phyloP scores from a whole-genome alignment of 2,113 vertebrate species.

The Anhinga anhinga region DNA sequence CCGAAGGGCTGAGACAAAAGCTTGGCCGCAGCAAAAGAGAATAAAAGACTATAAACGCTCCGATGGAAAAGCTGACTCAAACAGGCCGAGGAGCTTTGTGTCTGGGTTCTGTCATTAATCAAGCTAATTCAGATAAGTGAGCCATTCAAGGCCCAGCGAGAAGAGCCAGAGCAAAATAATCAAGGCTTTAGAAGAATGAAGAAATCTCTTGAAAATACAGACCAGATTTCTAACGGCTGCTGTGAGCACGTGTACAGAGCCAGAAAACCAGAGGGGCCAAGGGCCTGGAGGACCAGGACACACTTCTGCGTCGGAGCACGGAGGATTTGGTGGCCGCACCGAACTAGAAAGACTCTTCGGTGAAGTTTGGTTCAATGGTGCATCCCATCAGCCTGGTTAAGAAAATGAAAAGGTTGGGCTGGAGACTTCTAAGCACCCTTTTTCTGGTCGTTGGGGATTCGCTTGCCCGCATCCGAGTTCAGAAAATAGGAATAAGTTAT shows the following conservation, averaged over 20 bases:
- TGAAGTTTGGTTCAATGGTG: accelerated
- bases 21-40: not conserved
- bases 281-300: not conserved
- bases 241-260: accelerated
- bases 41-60: not conserved
- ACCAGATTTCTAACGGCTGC: not conserved
- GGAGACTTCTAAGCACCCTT: not conserved
- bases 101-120: not conserved
- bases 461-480: not conserved
- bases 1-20: not conserved
- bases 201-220: not conserved
- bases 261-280: not conserved
- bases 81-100: not conserved
- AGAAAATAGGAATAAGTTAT: not conserved
- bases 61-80: not conserved
- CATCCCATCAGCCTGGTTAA: accelerated
- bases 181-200: not conserved
- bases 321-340: not conserved
- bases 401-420: not conserved
- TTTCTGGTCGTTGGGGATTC: not conserved
- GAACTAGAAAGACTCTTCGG: too few species aligned
- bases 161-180: not conserved
- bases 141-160: not conserved
- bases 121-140: not conserved
- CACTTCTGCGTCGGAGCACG: accelerated